These are phyloP conservation scores for Anneissia japonica DNA, from an alignment of 35 echinoderm and acorn worm genomes.

Conservation along the genomic window DNA sequence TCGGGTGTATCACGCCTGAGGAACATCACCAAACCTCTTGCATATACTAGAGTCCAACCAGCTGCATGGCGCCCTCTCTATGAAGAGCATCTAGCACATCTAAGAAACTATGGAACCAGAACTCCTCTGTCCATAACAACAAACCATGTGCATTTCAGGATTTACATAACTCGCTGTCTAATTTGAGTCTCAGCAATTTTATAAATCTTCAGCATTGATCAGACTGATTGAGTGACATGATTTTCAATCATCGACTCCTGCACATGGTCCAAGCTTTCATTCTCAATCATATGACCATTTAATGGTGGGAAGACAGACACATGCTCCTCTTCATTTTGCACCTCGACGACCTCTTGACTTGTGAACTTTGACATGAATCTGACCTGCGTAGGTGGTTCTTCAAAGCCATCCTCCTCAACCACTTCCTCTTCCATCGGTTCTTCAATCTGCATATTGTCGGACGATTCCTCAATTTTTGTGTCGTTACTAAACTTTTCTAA, in stretches of 20 bases:
- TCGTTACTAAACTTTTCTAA: neutral
- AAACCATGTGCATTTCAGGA: neutral
- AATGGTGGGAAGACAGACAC: neutral
- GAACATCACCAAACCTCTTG: neutral
- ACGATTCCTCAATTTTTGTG: neutral
- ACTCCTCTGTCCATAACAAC: neutral
- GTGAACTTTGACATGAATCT: neutral
- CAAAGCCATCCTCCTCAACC: neutral
- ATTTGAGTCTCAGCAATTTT: neutral
- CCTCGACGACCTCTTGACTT: neutral
- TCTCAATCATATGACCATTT: neutral
- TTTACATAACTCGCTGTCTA: neutral
- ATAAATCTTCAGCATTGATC: neutral
- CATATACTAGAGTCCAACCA: neutral
- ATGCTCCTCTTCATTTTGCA: neutral
- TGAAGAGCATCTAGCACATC: neutral
- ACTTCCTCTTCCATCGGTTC: neutral
- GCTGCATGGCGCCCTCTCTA: neutral
- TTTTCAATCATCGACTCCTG: neutral
- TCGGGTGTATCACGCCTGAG: neutral
- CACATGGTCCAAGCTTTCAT: neutral
- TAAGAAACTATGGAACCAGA: neutral
- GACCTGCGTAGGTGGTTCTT: neutral
- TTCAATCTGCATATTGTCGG: neutral
- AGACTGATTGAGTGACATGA: neutral